Conservation (phyloP, 2,113 vertebrate genomes). For the Atherinomorus stipes region DNA sequence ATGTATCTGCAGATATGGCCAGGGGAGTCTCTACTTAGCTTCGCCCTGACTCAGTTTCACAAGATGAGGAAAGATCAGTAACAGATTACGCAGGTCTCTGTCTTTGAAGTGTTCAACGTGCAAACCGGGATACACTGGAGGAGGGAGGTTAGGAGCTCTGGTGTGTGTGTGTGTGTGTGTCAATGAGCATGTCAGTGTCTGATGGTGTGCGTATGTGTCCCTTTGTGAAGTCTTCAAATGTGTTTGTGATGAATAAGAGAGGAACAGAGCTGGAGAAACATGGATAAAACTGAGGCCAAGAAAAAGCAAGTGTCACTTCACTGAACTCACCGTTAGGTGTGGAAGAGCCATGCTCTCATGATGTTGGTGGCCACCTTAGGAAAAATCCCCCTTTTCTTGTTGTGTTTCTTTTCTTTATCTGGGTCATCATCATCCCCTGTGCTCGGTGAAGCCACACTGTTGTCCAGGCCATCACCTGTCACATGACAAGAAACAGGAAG, state of each 20-base stretch:
- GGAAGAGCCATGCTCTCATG: constrained; percentile 99
- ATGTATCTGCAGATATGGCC: constrained; percentile 64
- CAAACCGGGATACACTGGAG: constrained; percentile 36
- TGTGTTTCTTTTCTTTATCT: constrained; percentile 99
- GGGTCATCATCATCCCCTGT: constrained; percentile 99
- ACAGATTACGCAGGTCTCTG: constrained; percentile 58
- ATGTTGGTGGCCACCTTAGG: constrained; percentile 99
- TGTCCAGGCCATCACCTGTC: constrained; percentile 99
- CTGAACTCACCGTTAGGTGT: constrained; percentile 98
- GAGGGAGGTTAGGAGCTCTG: not conserved
- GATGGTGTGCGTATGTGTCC: not conserved
- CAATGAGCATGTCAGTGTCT: constrained; percentile 16
- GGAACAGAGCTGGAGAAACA: not conserved
- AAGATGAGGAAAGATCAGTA: constrained; percentile 55
- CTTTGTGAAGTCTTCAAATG: constrained; percentile 1
- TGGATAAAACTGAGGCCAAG: constrained; percentile 25
- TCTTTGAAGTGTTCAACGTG: constrained; percentile 68
- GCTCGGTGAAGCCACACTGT: constrained; percentile 99
- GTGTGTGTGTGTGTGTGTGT: constrained; percentile 25
- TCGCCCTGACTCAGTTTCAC: constrained; percentile 72
- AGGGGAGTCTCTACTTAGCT: constrained; percentile 64
- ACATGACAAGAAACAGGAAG: constrained; percentile 85
- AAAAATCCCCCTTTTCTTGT: constrained; percentile 99
- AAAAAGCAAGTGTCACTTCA: constrained; percentile 15
- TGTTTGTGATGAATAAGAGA: constrained; percentile 24